Evolutionary conservation across 1,140 invertebrate species (phyloP).

Genomic region (Tetraneura akinire): DNA sequence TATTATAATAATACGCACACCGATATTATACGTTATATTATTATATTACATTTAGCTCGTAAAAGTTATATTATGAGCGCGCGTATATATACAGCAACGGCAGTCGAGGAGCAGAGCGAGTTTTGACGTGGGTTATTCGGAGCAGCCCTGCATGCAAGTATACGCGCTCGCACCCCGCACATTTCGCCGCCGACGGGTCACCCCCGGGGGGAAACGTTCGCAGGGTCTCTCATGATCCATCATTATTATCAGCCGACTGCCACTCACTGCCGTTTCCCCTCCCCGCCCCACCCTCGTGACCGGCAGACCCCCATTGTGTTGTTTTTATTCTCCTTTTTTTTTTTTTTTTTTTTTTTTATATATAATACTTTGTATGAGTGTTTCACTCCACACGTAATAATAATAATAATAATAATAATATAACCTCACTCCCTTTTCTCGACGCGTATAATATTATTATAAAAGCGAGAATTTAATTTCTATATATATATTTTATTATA

Average conservation of each 20-base stretch:
- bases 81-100: too few species aligned
- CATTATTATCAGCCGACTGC: conserved; percentile 50
- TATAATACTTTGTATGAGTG: conserved; percentile 41
- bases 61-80: conserved; percentile 42
- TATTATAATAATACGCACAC: too few species aligned
- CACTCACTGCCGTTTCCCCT: conserved; percentile 37
- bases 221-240: conserved; percentile 47
- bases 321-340: conserved; percentile 20
- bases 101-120: too few species aligned
- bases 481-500: conserved; percentile 1
- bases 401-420: too few species aligned
- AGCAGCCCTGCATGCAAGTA: too few species aligned
- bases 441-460: not conserved
- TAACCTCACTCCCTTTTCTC: not conserved
- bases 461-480: too few species aligned
- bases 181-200: not conserved
- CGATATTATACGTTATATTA: too few species aligned
- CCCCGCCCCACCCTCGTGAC: conserved; percentile 16
- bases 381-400: not conserved
- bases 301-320: conserved; percentile 33
- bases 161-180: not conserved
- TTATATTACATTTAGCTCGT: not conserved
- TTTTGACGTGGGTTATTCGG: too few species aligned
- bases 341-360: not conserved
- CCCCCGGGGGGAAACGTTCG: conserved; percentile 36